Evolutionary conservation across 2,888 invertebrate genomes (phyloP).

Genomic region (Selenia dentaria): DNA sequence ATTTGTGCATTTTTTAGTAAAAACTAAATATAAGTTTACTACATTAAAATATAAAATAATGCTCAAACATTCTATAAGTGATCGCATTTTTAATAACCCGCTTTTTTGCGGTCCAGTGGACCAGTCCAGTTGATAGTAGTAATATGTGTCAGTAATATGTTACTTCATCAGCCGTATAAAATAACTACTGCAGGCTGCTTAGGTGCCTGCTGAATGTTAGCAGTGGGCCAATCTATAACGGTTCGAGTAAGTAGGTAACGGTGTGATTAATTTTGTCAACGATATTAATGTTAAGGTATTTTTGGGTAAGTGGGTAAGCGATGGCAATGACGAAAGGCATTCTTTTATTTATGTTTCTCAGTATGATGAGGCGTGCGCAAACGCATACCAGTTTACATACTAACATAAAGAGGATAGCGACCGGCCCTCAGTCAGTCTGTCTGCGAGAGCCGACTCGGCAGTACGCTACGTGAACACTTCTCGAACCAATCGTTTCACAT

Average conservation of each 20-base stretch:
- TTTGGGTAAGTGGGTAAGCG: constrained; percentile 8
- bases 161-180: constrained; percentile 12
- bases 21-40: too few species aligned
- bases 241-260: background rate
- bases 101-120: too few species aligned
- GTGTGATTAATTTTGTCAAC: constrained; percentile 14
- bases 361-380: constrained; percentile 51
- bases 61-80: too few species aligned
- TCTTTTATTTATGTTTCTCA: constrained; percentile 49
- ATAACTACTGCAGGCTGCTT: constrained; percentile 13
- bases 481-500: constrained; percentile 4
- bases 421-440: constrained; percentile 74
- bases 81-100: too few species aligned
- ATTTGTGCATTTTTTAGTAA: too few species aligned
- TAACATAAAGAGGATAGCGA: constrained; percentile 78
- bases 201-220: too few species aligned
- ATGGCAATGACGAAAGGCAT: constrained; percentile 35
- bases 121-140: too few species aligned
- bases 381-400: constrained; percentile 72
- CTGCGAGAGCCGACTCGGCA: constrained; percentile 52
- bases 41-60: too few species aligned
- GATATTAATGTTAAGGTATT: constrained; percentile 8
- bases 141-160: background rate
- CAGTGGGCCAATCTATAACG: constrained; percentile 12
- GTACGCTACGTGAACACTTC: constrained; percentile 44